Evolutionary conservation across 2,888 invertebrate genomes (phyloP).

Genomic region (Aspidiotus rigidus): DNA sequence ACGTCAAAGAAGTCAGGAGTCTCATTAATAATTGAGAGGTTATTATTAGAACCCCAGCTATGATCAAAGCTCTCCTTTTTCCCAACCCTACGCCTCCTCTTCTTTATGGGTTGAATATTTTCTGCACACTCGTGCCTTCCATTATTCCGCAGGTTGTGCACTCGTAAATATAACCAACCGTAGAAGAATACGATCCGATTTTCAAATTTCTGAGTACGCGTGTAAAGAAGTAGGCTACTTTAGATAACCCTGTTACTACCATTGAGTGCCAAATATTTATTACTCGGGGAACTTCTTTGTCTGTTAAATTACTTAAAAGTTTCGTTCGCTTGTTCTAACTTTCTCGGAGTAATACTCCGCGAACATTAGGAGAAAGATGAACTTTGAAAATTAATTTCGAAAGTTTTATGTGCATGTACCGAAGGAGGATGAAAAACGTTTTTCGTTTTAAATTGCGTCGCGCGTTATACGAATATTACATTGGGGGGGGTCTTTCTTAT

Average conservation of each 20-base stretch:
- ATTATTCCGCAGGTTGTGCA: no score
- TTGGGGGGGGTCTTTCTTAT: no score
- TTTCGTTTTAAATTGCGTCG: constrained; percentile 19
- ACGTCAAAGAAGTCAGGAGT: no score
- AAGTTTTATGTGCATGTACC: constrained; percentile 23
- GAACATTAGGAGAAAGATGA: constrained; percentile 26
- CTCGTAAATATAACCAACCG: no score
- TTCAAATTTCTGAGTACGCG: constrained; percentile 7
- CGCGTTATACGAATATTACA: not conserved
- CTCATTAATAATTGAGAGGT: no score
- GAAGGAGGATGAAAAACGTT: constrained; percentile 29
- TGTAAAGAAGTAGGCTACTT: not conserved
- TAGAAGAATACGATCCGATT: not conserved
- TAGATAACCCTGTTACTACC: constrained; percentile 1
- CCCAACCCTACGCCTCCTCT: no score
- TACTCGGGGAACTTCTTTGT: constrained; percentile 18
- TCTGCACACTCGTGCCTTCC: no score
- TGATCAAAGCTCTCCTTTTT: no score
- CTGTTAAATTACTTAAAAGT: constrained; percentile 24
- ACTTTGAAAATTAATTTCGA: constrained; percentile 31
- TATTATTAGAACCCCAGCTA: no score
- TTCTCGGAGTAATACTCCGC: constrained; percentile 15
- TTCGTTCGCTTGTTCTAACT: constrained; percentile 12
- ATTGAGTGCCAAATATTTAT: not conserved
- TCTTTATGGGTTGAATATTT: no score